Base-by-base conservation (phyloP, 1,140 invertebrate species). In the Drosophila tristis region DNA sequence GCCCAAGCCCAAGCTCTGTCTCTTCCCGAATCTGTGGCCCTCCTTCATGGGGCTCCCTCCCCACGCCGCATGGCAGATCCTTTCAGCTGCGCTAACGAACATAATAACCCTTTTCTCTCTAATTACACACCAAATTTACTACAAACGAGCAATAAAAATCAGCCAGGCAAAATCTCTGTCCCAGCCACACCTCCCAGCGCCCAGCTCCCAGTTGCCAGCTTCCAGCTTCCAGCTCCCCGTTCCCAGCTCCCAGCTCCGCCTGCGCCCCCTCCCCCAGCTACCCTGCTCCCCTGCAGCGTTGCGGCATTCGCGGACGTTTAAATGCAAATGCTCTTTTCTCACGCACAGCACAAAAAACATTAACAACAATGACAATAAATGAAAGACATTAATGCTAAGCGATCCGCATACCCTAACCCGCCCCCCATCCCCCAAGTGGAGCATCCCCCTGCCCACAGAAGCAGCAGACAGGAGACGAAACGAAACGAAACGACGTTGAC, bases 321-420 rank as follows among this genome's bases (percentile, higher is more conserved):
- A 86, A 85, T 85, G 81, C 81, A 85, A 85, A 85, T 85, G 81
- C 81, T 85, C 81, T 85, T 84, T 81, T 86, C 81, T 77, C 81
- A 80, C 82, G 78, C 81, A 85, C 75, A 80, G 67, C 72, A 75
- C 61, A 85, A 77, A 85, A 85, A 85, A 86, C 80, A 85, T 85
- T 80, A 86, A 85, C 81, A 85, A 85, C 81, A 85, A 85, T 85
- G 81, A 85, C 81, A 85, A 86, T 85, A 85, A 85, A 85, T 85
- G 81, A 81, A 78, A 80, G 82, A 85, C 81, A 85, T 85, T 85
- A 85, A 81, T 75, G 81, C 81, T 85, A 85, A 85, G 81, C 81
- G 82, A 74, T 85, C 44, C 56, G 49, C 56, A 56, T 49, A 3
- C 45, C 25, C 20, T 2, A 16, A 16, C 16, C 16, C 16, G 42